phyloP scores from a whole-genome alignment of 2,113 vertebrate genomes.

The Toxotes chatareus region DNA sequence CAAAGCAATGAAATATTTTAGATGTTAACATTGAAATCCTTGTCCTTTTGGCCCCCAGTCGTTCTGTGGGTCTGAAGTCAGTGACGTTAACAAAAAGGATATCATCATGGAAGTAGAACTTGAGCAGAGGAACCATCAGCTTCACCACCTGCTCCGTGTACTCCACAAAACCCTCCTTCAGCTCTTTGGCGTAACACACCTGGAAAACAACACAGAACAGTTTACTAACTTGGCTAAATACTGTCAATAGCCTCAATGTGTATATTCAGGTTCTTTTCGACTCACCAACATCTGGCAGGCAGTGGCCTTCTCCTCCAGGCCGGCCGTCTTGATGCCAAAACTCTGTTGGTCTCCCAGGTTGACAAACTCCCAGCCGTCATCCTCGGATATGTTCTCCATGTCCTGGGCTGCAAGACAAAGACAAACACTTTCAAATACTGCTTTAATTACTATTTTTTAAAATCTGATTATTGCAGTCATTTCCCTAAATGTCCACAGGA shows the following conservation, averaged over 20 bases:
- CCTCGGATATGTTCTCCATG: conserved; percentile 99
- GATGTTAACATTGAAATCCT: not conserved
- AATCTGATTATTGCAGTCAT: no score
- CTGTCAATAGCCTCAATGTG: no score
- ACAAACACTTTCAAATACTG: not conserved
- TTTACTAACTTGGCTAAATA: not conserved
- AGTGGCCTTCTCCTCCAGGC: conserved; percentile 98
- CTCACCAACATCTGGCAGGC: conserved; percentile 99
- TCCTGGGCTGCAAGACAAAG: conserved; percentile 89
- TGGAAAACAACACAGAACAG: conserved; percentile 52
- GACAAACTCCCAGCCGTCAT: conserved; percentile 99
- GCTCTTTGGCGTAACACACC: conserved; percentile 99
- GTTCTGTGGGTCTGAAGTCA: no score
- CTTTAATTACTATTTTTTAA: no score
- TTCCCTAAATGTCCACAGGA: no score
- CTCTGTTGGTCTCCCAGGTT: conserved; percentile 99
- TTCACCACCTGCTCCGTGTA: conserved; percentile 99
- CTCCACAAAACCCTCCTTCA: conserved; percentile 98
- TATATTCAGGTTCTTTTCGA: not conserved
- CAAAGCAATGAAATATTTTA: not conserved
- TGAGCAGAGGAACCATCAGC: conserved; percentile 97
- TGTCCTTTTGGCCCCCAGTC: not conserved
- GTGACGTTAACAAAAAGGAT: conserved; percentile 85
- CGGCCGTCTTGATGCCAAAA: conserved; percentile 98
- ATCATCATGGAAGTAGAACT: conserved; percentile 99